phyloP scores from a whole-genome alignment of 2,113 vertebrate species.

The Aegypius monachus region DNA sequence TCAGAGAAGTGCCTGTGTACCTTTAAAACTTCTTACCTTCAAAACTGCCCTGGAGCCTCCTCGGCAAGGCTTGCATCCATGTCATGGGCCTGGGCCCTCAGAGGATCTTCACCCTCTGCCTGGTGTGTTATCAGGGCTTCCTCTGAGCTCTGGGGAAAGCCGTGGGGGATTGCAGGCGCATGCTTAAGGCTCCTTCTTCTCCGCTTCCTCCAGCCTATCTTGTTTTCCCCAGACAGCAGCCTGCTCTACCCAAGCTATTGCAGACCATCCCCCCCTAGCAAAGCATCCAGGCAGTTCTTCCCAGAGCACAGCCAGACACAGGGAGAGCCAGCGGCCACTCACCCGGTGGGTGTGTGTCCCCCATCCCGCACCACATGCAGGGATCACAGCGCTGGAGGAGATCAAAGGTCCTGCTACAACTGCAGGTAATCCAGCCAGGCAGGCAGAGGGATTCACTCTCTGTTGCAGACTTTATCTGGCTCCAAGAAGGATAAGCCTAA shows the following conservation, averaged over 20 bases:
- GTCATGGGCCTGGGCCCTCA: fast-evolving
- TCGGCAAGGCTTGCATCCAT: not conserved
- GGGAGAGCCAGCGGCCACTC: not conserved
- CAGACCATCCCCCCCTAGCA: not conserved
- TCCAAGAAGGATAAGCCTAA: not conserved
- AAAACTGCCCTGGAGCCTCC: not conserved
- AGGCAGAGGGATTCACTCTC: not conserved
- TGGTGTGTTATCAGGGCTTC: not conserved
- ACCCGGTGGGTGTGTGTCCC: too few relatives aligned
- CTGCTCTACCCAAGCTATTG: not conserved
- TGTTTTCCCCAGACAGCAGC: not conserved
- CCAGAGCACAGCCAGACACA: not conserved
- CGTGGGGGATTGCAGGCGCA: fast-evolving
- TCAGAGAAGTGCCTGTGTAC: not conserved
- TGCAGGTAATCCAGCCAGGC: not conserved
- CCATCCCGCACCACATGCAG: not conserved
- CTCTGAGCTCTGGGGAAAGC: not conserved
- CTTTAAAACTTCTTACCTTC: not conserved
- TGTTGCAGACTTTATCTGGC: not conserved
- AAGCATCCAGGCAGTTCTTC: not conserved
- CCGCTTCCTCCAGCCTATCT: not conserved
- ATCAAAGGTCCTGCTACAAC: not conserved
- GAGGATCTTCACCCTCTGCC: not conserved
- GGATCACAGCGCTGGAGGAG: not conserved
- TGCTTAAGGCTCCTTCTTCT: not conserved